phyloP scores from a whole-genome alignment of 2,888 invertebrate species.

The Ormyrus nitidulus region DNA sequence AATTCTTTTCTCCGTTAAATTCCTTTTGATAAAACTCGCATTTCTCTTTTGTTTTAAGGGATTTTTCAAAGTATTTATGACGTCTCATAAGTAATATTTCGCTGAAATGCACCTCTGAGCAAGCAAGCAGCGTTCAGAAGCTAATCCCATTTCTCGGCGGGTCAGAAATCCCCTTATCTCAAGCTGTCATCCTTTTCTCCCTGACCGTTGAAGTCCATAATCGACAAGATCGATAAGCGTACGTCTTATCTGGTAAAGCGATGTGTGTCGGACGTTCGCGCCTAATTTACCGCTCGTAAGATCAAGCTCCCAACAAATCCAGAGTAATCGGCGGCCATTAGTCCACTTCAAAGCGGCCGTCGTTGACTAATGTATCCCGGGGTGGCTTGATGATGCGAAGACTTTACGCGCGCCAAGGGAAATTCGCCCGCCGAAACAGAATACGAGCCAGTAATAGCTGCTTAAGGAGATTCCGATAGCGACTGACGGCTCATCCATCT shows the following conservation, averaged over 20 bases:
- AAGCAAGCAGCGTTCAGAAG: too few relatives aligned
- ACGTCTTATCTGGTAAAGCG: slow-evolving; percentile 20
- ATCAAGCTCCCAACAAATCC: slow-evolving; percentile 48
- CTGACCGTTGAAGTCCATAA: not conserved
- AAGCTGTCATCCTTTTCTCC: not conserved
- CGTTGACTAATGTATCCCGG: slow-evolving; percentile 46
- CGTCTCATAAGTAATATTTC: too few relatives aligned
- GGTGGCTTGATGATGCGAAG: slow-evolving; percentile 16
- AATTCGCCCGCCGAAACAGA: slow-evolving; percentile 13
- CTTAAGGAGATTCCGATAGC: slow-evolving; percentile 2
- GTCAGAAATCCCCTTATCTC: too few relatives aligned
- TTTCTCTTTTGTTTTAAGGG: too few relatives aligned
- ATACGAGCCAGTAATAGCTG: slow-evolving; percentile 10
- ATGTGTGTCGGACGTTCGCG: slow-evolving; percentile 31
- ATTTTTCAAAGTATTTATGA: too few relatives aligned
- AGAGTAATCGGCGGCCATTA: slow-evolving; percentile 50
- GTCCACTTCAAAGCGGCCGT: slow-evolving; percentile 47
- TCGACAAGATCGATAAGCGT: slow-evolving; percentile 47
- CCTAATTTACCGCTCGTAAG: slow-evolving; percentile 54
- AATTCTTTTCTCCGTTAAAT: too few relatives aligned
- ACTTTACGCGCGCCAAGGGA: slow-evolving; percentile 9
- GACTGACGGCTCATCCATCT: slow-evolving; percentile 15
- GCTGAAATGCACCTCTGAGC: too few relatives aligned
- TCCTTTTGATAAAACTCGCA: too few relatives aligned
- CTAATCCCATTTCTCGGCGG: too few relatives aligned